Base-by-base conservation (phyloP, 2,797 vertebrate species). In the Danio jaintianensis region DNA sequence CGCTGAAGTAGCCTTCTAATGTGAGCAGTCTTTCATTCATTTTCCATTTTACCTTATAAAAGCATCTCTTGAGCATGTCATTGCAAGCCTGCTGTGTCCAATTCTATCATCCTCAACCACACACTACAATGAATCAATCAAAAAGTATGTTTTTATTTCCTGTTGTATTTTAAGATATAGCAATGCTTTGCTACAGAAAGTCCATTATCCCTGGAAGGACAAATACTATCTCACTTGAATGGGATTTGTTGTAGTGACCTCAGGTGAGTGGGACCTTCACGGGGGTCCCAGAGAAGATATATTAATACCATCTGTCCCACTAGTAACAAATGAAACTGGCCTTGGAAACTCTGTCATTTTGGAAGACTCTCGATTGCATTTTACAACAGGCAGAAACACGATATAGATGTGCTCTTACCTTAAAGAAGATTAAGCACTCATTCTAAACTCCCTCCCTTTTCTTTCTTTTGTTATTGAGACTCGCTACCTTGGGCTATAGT, bases 401-500 rank as follows among this genome's bases (percentile, higher is more conserved):
- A 71, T 63, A 10, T 71, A 42, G 47, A 29, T 52, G 45, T 78
- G 43, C n/a, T 48, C 29, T 20, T 40, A 58, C 12, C 64, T 48
- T 55, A n/a, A 47, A 59, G 15, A 58, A 58, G 42, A 59, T 16
- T 20, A 47, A 73, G 40, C 6, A 69, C 20, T 40, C 55, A n/a
- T 47, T 10, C 20, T 47, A 48, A 12, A 1, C 11, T 50, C 9
- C 56, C 76, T 56, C 12, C 7, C 38, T 18, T 62, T 8, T 18
- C 13, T 59, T 62, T 63, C 38, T 29, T 62, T 71, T 79, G 77
- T 53, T 22, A 70, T 53, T 12, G 20, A 61, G 36, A 58, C 16
- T 53, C 18, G 18, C 45, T 53, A 53, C 66, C 66, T 70, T 78
- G 76, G 55, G 76, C 66, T 42, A 70, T 61, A 62, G 45, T 62